Conservation (phyloP, 2,888 invertebrate genomes). For the Plagodis dolabraria region DNA sequence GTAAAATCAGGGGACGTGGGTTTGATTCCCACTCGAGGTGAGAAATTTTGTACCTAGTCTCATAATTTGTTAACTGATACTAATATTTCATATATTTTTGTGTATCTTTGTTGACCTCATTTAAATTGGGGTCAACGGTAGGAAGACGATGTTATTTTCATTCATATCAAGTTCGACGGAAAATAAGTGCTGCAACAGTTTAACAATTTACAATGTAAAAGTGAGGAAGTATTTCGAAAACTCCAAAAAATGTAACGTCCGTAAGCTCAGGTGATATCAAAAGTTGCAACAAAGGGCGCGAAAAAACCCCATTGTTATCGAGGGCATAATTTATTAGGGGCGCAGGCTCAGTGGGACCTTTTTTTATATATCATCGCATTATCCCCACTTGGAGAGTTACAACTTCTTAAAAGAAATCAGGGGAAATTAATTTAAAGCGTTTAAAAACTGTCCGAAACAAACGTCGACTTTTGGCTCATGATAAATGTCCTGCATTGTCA, state of each 20-base stretch:
- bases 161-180: too few relatives aligned
- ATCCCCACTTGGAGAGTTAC: conserved; percentile 83
- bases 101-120: too few relatives aligned
- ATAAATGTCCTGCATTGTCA: conserved; percentile 60
- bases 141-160: too few relatives aligned
- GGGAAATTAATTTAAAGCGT: conserved; percentile 82
- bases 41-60: too few relatives aligned
- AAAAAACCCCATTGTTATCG: conserved; percentile 86
- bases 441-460: conserved; percentile 80
- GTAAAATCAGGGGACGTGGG: too few relatives aligned
- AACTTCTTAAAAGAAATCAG: conserved; percentile 84
- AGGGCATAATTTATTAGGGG: conserved; percentile 85
- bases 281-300: conserved; percentile 83
- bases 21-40: too few relatives aligned
- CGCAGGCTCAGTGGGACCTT: conserved; percentile 78
- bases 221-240: not conserved
- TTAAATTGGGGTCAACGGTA: too few relatives aligned
- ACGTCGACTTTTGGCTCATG: conserved; percentile 71
- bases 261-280: conserved; percentile 83
- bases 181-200: too few relatives aligned
- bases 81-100: too few relatives aligned
- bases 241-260: conserved; percentile 32
- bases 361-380: conserved; percentile 86
- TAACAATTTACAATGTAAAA: too few relatives aligned
- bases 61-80: too few relatives aligned